phyloP scores from a whole-genome alignment of 2,797 vertebrate species.

The Champsocephalus gunnari region DNA sequence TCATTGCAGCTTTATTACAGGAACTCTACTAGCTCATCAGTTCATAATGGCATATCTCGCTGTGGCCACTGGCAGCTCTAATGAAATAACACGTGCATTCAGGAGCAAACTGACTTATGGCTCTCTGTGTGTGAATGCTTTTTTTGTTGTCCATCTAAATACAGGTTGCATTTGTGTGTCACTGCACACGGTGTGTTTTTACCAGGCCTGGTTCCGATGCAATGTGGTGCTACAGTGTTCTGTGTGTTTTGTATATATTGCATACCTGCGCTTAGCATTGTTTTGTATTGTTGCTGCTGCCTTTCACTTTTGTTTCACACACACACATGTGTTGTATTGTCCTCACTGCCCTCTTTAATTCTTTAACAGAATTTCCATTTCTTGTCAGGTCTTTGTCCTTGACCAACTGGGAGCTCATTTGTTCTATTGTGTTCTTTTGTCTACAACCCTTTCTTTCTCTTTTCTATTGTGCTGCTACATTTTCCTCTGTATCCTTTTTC shows the following conservation, averaged over 20 bases:
- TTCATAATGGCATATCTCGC: background rate
- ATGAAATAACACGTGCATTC: slow-evolving; percentile 12
- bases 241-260: background rate
- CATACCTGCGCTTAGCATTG: background rate
- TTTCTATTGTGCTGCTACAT: slow-evolving; percentile 32
- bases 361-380: slow-evolving; percentile 22
- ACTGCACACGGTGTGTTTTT: slow-evolving; percentile 10
- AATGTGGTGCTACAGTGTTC: background rate
- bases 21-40: background rate
- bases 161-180: slow-evolving; percentile 24
- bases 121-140: slow-evolving; percentile 10
- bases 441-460: slow-evolving; percentile 24
- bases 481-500: slow-evolving; percentile 5
- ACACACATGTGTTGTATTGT: slow-evolving; percentile 9
- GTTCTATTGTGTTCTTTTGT: slow-evolving; percentile 46
- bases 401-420: slow-evolving; percentile 40
- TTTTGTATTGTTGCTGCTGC: background rate
- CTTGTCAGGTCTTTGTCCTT: slow-evolving; percentile 43
- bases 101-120: background rate
- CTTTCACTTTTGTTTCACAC: background rate
- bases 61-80: slow-evolving; percentile 8
- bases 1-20: background rate
- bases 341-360: slow-evolving; percentile 13
- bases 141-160: slow-evolving; percentile 40
- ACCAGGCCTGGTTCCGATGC: slow-evolving; percentile 1